A percentile compares a stretch with the other conserved stretches of the same genome.
Evolutionary conservation across 2,888 invertebrate genomes (phyloP).

Genomic region (Chrysolina haemoptera): DNA sequence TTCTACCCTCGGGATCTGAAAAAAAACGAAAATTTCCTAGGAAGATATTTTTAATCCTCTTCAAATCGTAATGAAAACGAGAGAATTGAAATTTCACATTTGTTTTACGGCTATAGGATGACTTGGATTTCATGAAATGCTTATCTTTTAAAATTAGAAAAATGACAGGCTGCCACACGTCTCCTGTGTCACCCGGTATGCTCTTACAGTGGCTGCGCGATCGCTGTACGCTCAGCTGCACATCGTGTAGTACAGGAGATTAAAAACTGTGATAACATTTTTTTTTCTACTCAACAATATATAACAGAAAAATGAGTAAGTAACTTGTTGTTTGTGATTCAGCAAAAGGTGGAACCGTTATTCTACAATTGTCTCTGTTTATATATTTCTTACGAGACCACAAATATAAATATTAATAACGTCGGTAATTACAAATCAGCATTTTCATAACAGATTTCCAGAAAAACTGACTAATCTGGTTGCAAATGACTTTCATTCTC

Average conservation of each 20-base stretch:
- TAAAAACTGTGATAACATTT: slow-evolving; percentile 17
- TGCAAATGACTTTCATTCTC: slow-evolving; percentile 8
- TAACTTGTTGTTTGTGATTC: slow-evolving; percentile 1
- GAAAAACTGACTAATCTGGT: slow-evolving; percentile 10
- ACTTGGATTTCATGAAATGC: no score
- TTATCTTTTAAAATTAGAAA: no score
- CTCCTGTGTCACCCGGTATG: not conserved
- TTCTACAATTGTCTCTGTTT: slow-evolving; percentile 21
- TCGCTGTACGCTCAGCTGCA: slow-evolving; percentile 8
- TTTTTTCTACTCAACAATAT: not conserved
- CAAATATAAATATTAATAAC: slow-evolving; percentile 19
- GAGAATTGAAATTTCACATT: no score
- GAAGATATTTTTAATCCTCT: no score
- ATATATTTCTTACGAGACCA: slow-evolving; percentile 3
- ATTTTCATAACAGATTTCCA: slow-evolving; percentile 11
- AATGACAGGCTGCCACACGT: no score
- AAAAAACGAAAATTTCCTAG: no score
- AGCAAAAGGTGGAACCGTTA: not conserved
- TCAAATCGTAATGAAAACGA: no score
- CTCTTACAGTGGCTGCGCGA: not conserved
- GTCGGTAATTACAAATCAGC: not conserved
- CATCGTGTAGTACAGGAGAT: slow-evolving; percentile 5
- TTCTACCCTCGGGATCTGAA: no score
- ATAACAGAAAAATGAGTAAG: slow-evolving; percentile 21
- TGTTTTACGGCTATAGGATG: no score